These are phyloP conservation scores for Himalopsyche kuldschensis DNA, from an alignment of 2,888 invertebrate species.

Conservation along the genomic window DNA sequence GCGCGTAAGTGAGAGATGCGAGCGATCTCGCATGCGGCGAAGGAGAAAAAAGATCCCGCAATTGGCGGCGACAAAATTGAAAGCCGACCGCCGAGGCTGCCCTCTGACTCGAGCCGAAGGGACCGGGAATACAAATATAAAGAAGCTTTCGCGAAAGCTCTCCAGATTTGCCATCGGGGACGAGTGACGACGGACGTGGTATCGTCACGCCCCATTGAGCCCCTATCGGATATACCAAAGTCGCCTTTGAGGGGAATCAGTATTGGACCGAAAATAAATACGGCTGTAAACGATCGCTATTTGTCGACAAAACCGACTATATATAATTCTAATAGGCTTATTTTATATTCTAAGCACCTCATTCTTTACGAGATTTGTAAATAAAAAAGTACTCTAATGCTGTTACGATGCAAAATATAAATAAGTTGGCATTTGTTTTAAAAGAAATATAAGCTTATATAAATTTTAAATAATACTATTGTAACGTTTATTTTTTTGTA, in stretches of 20 bases:
- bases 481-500: too few species aligned
- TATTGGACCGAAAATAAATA: not conserved
- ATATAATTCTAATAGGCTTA: too few species aligned
- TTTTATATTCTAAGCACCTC: too few species aligned
- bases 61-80: not conserved
- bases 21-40: not conserved
- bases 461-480: too few species aligned
- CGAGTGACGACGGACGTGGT: not conserved
- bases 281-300: not conserved
- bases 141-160: not conserved
- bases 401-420: too few species aligned
- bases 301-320: not conserved
- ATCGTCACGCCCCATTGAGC: not conserved
- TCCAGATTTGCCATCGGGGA: not conserved
- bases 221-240: not conserved
- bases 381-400: too few species aligned
- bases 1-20: not conserved
- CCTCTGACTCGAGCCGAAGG: not conserved
- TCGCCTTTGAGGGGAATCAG: not conserved
- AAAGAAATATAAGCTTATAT: too few species aligned
- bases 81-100: not conserved
- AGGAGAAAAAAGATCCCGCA: not conserved
- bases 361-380: too few species aligned
- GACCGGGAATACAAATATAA: not conserved
- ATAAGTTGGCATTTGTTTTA: too few species aligned